These are phyloP conservation scores for Solenodon paradoxus DNA, from an alignment of 2,113 vertebrate genomes.

Conservation along the genomic window DNA sequence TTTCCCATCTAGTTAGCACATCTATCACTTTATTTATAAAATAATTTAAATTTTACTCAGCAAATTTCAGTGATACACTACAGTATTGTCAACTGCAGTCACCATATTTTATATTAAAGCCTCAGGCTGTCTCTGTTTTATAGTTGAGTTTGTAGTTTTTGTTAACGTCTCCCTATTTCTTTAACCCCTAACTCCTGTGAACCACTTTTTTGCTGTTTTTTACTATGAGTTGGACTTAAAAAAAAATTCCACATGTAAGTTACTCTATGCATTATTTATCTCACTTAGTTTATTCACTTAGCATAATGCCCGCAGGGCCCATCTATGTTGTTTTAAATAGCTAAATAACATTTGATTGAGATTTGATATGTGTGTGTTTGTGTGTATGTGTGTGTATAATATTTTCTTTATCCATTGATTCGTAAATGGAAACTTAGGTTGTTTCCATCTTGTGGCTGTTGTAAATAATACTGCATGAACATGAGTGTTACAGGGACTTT, in stretches of 20 bases:
- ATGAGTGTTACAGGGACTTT: not conserved
- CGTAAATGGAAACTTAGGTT: not conserved
- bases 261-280: not conserved
- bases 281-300: not conserved
- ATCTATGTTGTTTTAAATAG: not conserved
- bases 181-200: accelerated
- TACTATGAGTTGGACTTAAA: not conserved
- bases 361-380: too few species aligned
- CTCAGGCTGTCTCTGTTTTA: not conserved
- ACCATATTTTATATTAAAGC: not conserved
- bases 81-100: not conserved
- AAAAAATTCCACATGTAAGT: not conserved
- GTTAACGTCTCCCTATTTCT: not conserved
- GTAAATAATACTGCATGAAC: not conserved
- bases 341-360: too few species aligned
- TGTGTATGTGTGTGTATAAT: not conserved
- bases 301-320: not conserved
- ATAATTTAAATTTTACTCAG: not conserved
- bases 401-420: not conserved
- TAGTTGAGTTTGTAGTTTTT: not conserved
- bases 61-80: not conserved
- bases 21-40: not conserved
- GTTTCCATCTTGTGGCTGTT: not conserved
- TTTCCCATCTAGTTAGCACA: not conserved
- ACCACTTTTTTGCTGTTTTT: not conserved